These are phyloP conservation scores for Dysidea cf. avara DNA, from an alignment of 37 sponge, comb jelly and placozoan species.

Conservation along the genomic window DNA sequence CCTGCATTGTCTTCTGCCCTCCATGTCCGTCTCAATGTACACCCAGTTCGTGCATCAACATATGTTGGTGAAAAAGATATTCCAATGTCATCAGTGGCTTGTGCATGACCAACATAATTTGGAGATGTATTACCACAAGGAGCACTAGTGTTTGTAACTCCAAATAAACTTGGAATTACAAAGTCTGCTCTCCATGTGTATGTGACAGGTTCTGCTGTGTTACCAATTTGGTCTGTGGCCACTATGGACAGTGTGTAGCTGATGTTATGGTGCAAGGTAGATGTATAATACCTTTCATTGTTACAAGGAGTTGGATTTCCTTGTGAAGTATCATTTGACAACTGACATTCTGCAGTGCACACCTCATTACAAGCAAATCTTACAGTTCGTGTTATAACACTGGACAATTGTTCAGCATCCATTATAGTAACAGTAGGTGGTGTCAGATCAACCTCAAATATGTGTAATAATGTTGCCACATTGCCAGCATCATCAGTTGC, in stretches of 20 bases:
- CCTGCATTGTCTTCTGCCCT: constrained; percentile 37
- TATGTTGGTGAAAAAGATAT: constrained; percentile 1
- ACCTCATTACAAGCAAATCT: constrained; percentile 22
- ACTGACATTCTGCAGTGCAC: not conserved
- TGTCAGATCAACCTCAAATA: no score
- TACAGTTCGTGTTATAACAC: no score
- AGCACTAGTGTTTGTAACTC: no score
- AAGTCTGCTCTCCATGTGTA: constrained; percentile 36
- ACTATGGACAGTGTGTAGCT: constrained; percentile 10
- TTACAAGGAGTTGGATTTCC: constrained; percentile 1
- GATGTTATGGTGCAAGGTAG: constrained; percentile 1
- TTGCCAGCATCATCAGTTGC: no score
- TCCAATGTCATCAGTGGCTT: constrained; percentile 18
- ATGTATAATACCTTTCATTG: not conserved
- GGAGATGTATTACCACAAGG: constrained; percentile 12
- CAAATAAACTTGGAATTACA: constrained; percentile 7
- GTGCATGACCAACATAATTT: constrained; percentile 11
- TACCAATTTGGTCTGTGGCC: constrained; percentile 40
- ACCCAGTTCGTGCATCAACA: constrained; percentile 2
- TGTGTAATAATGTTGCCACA: no score
- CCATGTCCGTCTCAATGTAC: constrained; percentile 31
- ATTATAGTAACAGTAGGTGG: no score
- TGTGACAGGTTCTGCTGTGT: not conserved
- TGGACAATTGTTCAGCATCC: no score
- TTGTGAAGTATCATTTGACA: constrained; percentile 3